phyloP scores from a whole-genome alignment of 2,113 vertebrate genomes.

The Pimephales promelas region DNA sequence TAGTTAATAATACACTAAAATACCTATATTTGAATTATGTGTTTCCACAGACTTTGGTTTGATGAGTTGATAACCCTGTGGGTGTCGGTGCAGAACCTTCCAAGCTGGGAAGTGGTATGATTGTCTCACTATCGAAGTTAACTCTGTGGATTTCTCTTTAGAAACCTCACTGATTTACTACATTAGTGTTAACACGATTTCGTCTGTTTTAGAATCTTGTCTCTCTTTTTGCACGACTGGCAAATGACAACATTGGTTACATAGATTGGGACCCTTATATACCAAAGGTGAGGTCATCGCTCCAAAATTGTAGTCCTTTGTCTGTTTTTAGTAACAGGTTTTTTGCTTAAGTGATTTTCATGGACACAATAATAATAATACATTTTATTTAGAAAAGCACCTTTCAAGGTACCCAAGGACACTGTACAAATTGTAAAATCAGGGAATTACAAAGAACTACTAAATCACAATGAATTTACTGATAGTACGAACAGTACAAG shows the following conservation, averaged over 20 bases:
- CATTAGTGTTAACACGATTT: conserved; percentile 12
- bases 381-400: too few relatives aligned
- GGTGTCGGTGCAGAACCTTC: conserved; percentile 96
- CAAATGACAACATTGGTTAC: conserved; percentile 96
- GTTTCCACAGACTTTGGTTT: conserved; percentile 88
- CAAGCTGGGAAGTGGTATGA: conserved; percentile 91
- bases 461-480: too few relatives aligned
- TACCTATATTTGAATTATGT: neutral
- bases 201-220: conserved; percentile 84
- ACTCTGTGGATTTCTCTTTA: neutral
- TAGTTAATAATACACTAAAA: too few relatives aligned
- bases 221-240: conserved; percentile 93
- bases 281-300: conserved; percentile 82
- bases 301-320: neutral
- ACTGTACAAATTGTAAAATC: too few relatives aligned
- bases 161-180: neutral
- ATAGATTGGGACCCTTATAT: conserved; percentile 97
- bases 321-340: neutral
- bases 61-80: conserved; percentile 92
- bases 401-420: too few relatives aligned
- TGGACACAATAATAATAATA: too few relatives aligned
- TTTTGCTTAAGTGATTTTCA: neutral
- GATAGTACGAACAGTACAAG: too few relatives aligned
- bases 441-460: too few relatives aligned
- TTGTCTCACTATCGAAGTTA: neutral